These are phyloP conservation scores for Acrobasis repandana DNA, from an alignment of 2,888 invertebrate genomes.

Conservation along the genomic window DNA sequence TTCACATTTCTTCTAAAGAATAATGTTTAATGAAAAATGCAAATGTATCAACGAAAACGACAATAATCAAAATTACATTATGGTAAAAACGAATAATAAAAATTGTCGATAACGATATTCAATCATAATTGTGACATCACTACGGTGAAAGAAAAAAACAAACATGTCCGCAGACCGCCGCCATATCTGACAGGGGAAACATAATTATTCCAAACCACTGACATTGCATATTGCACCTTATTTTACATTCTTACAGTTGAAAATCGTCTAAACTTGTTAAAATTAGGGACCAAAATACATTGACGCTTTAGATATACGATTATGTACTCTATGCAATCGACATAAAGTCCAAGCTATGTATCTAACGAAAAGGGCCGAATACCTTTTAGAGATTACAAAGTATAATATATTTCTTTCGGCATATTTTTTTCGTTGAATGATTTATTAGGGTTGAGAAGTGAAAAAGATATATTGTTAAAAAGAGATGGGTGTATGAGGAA, in stretches of 20 bases:
- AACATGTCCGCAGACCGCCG: constrained; percentile 68
- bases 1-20: neutral
- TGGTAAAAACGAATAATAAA: neutral
- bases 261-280: constrained; percentile 25
- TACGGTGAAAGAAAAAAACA: constrained; percentile 53
- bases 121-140: constrained; percentile 26
- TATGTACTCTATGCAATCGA: constrained; percentile 31
- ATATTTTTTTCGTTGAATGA: constrained; percentile 33
- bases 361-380: constrained; percentile 6
- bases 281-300: constrained; percentile 28
- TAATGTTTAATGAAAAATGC: neutral
- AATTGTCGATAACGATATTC: constrained; percentile 2
- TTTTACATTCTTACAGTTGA: constrained; percentile 4
- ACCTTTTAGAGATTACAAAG: constrained; percentile 13
- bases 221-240: constrained; percentile 20
- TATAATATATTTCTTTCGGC: constrained; percentile 10
- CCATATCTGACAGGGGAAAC: constrained; percentile 33
- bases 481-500: neutral
- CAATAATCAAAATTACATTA: neutral
- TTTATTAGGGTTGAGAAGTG: constrained; percentile 41
- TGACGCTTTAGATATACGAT: constrained; percentile 30
- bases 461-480: constrained; percentile 22
- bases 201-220: constrained; percentile 33
- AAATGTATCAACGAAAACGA: neutral
- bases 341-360: constrained; percentile 41